A percentile compares a stretch with the other conserved stretches of the same genome.
These are phyloP conservation scores for Bombyx mori DNA, from an alignment of 1,140 invertebrate genomes.

Conservation along the genomic window DNA sequence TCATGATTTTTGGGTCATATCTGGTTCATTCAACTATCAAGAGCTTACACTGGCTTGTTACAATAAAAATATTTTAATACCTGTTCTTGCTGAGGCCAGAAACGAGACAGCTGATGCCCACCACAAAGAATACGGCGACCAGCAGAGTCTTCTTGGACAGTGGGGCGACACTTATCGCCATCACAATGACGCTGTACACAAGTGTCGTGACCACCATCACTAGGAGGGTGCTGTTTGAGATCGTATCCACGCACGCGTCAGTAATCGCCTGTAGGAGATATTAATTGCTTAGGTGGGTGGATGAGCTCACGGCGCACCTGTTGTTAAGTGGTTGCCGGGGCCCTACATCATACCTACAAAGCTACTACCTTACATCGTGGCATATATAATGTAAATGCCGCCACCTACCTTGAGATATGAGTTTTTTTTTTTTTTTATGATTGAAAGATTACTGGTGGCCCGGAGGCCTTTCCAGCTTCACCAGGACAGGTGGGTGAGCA, in stretches of 20 bases:
- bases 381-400: too few relatives aligned
- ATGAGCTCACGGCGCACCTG: too few relatives aligned
- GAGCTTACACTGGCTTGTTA: not conserved
- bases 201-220: slow-evolving; percentile 41
- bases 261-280: slow-evolving; percentile 20
- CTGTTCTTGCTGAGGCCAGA: slow-evolving; percentile 33
- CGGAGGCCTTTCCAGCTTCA: too few relatives aligned
- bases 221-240: slow-evolving; percentile 37
- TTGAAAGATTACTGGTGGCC: too few relatives aligned
- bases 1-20: too few relatives aligned
- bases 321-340: too few relatives aligned
- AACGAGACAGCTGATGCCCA: slow-evolving; percentile 33
- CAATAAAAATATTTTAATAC: slow-evolving; percentile 15
- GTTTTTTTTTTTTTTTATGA: too few relatives aligned
- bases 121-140: slow-evolving; percentile 30
- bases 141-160: slow-evolving; percentile 40
- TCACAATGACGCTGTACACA: slow-evolving; percentile 33
- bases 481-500: too few relatives aligned
- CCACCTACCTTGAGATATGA: too few relatives aligned
- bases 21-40: not conserved
- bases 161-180: slow-evolving; percentile 30
- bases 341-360: too few relatives aligned
- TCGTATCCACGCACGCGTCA: slow-evolving; percentile 28
- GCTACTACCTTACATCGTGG: too few relatives aligned
- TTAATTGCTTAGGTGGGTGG: not conserved